phyloP scores from a whole-genome alignment of 2,797 vertebrate genomes.

The Oceanodroma leucorhoa region DNA sequence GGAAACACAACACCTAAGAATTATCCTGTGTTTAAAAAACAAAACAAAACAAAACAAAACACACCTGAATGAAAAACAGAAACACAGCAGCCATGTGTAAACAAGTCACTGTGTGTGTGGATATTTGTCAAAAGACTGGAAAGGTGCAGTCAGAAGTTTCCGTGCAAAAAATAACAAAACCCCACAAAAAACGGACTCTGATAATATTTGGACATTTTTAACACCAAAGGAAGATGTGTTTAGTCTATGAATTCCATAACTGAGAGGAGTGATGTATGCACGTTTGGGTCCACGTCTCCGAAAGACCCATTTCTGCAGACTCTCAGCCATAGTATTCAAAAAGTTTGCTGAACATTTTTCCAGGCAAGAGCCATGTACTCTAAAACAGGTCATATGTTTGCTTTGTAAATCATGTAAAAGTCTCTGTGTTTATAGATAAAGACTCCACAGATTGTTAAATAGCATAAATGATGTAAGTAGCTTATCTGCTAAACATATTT shows the following conservation, averaged over 20 bases:
- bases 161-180: background rate
- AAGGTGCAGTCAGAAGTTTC: conserved; percentile 10
- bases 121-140: background rate
- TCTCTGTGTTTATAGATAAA: conserved; percentile 41
- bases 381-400: conserved; percentile 18
- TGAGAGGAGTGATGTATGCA: background rate
- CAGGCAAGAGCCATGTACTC: background rate
- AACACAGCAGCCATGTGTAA: background rate
- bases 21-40: background rate
- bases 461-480: conserved; percentile 19
- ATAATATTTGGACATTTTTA: conserved; percentile 51
- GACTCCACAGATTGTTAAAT: background rate
- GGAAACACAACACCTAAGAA: background rate
- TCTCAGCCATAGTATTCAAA: background rate
- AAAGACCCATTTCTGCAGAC: conserved; percentile 8
- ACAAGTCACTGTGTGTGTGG: background rate
- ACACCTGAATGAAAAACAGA: background rate
- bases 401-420: conserved; percentile 44
- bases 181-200: background rate
- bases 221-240: conserved; percentile 45
- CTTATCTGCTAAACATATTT: background rate
- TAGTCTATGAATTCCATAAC: conserved; percentile 45
- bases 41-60: too few relatives aligned
- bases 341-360: conserved; percentile 63
- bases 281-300: background rate